These are phyloP conservation scores for Diogma glabrata DNA, from an alignment of 2,888 invertebrate species.

Conservation along the genomic window DNA sequence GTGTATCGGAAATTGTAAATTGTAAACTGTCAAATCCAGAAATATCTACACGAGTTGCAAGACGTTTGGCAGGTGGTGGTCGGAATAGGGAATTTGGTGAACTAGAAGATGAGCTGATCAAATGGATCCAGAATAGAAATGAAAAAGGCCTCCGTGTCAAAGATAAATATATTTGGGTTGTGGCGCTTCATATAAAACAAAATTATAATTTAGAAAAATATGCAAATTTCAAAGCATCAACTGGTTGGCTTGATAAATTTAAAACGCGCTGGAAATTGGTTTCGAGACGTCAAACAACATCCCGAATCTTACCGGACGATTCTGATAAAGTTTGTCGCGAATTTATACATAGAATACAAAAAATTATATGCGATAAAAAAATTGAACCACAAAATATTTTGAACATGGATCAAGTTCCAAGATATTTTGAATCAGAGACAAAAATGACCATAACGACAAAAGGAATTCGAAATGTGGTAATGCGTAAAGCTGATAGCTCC, in stretches of 20 bases:
- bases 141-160: conserved; percentile 1
- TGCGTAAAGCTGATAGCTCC: conserved; percentile 2
- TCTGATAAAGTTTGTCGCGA: too few relatives aligned
- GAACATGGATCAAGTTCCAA: conserved; percentile 1
- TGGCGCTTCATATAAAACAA: too few relatives aligned
- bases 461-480: neutral
- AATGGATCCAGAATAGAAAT: neutral
- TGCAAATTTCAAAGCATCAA: neutral
- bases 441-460: neutral
- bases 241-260: neutral
- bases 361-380: too few relatives aligned
- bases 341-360: too few relatives aligned
- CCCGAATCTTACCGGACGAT: neutral
- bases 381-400: too few relatives aligned
- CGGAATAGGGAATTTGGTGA: conserved; percentile 5
- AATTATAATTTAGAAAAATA: conserved; percentile 3
- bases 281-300: conserved; percentile 4
- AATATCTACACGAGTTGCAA: too few relatives aligned
- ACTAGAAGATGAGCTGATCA: neutral
- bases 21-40: too few relatives aligned
- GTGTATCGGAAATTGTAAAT: too few relatives aligned
- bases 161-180: conserved; percentile 9
- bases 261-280: conserved; percentile 1
- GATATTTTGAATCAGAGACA: conserved; percentile 1
- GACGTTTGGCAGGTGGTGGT: conserved; percentile 4